Conservation (phyloP, 2,888 invertebrate species). For the Linnaemya vulpina region DNA sequence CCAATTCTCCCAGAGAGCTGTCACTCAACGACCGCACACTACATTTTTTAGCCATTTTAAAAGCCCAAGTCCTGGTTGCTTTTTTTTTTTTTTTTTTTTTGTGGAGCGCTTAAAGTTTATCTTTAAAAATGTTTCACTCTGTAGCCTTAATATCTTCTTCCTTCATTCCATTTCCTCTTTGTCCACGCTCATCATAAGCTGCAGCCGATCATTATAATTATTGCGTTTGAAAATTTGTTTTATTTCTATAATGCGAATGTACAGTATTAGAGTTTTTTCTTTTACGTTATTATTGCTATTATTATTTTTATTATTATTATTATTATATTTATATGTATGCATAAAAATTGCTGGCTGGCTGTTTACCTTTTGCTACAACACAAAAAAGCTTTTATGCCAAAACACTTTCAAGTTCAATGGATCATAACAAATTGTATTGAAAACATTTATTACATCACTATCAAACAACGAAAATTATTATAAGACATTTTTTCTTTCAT, state of each 20-base stretch:
- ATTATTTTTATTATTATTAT: no score
- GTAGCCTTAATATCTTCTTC: neutral
- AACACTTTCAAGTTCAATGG: constrained; percentile 45
- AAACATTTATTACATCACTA: constrained; percentile 57
- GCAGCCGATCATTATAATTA: constrained; percentile 9
- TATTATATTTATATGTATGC: neutral
- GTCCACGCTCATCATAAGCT: neutral
- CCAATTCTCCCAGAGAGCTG: constrained; percentile 85
- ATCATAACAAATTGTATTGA: neutral
- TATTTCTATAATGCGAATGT: neutral
- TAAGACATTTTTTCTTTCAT: neutral
- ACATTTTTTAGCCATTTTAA: constrained; percentile 86
- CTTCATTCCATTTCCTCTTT: neutral
- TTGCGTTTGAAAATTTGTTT: constrained; percentile 31
- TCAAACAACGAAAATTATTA: neutral
- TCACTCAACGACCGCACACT: constrained; percentile 86
- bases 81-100: neutral
- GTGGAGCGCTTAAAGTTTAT: neutral
- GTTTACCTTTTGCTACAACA: neutral
- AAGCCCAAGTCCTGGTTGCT: no score
- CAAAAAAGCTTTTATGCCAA: constrained; percentile 44
- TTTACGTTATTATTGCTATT: neutral
- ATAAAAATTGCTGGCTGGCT: neutral
- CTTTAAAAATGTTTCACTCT: neutral
- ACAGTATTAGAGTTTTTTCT: neutral